Conservation (phyloP, 2,113 vertebrate species). For the Vulpes vulpes region DNA sequence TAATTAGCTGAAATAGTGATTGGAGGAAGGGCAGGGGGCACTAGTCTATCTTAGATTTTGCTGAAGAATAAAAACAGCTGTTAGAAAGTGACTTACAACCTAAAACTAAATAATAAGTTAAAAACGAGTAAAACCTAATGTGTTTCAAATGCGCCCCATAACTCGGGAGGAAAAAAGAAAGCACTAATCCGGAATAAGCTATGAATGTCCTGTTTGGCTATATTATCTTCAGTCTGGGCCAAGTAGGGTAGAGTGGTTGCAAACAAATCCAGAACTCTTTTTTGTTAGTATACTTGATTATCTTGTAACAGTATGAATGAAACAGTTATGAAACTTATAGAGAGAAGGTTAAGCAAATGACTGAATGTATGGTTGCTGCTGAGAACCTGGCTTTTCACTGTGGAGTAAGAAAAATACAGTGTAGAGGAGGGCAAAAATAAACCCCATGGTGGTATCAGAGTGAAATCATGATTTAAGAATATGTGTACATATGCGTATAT, state of each 20-base stretch:
- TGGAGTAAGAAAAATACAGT: neutral
- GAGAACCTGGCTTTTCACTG: neutral
- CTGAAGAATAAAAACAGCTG: neutral
- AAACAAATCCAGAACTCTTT: neutral
- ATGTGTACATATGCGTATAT: accelerated
- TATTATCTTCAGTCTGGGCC: neutral
- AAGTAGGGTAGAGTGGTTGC: neutral
- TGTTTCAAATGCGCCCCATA: neutral
- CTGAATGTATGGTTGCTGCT: neutral
- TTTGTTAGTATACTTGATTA: neutral
- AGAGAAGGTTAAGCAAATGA: neutral
- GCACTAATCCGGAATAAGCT: neutral
- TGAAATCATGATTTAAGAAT: neutral
- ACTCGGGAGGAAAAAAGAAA: neutral
- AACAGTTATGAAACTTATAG: neutral
- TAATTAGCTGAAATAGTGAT: conserved; percentile 43
- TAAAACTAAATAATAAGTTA: neutral
- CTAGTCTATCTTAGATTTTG: neutral
- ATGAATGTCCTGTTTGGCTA: neutral
- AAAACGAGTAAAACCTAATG: neutral
- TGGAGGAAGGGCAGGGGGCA: neutral
- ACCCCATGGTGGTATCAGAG: neutral
- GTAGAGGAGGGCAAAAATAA: neutral
- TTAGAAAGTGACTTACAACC: conserved; percentile 10
- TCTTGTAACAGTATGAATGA: neutral